Base-by-base conservation (phyloP, 2,888 invertebrate species). In the Cyaniris semiargus region DNA sequence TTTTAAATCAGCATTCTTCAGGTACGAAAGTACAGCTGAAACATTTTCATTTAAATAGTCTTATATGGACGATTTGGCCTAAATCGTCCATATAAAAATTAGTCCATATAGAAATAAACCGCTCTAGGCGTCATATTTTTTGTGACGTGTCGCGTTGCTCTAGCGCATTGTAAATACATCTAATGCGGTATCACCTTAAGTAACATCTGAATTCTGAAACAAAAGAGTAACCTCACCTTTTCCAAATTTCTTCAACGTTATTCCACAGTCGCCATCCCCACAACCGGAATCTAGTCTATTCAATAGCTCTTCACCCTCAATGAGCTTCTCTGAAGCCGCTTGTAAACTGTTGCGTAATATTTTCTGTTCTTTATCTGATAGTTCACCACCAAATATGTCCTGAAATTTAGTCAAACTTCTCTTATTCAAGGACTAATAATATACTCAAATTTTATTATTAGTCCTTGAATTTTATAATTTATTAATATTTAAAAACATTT, bases 241-340 rank as follows among this genome's bases (percentile, higher is more conserved):
- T 18, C 95, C 96, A 76, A 96, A 95, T 87, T 86, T 96, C 79
- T 95, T 94, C 15, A 96, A 85, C 0, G 96, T 96, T 18, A 94
- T 94, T 4, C 98, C 97, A 83, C 97, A 96, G 87, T 97, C 97
- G 0, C 97, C 97, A 83, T 97, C 96, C 0, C 97, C 97, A 80
- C 94, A 95, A 60, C 96, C 96, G 0, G 95, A 91, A 86, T 97
- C 97, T 78, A 97, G 94, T 56, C 89, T 89, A 87, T 97, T 96
- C 13, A 96, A 86, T 79, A 95, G 90, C 23, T 90, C 90, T 82
- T 96, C 96, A 79, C 95, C 95, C 53, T 94, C 91, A 48, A 95
- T 92, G 76, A 97, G 84, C 18, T 94, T 95, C 34, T 95, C 89
- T 0, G 93, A 89, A 0, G 94, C 94, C 0, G 84, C 83, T 10